phyloP scores from a whole-genome alignment of 2,888 invertebrate genomes.

The Epiperipatus broadwayi region DNA sequence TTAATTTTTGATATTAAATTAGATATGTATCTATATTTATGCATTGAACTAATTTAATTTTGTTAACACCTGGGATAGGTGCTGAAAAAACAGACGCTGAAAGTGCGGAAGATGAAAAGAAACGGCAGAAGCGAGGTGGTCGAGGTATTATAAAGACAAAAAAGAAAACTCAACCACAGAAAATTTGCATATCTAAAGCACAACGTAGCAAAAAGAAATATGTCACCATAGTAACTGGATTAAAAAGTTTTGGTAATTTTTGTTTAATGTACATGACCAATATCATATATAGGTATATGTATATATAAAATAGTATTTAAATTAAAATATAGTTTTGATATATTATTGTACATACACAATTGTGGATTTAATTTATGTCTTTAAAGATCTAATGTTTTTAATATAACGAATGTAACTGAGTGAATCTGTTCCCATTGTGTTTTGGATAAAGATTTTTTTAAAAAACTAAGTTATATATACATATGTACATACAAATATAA shows the following conservation, averaged over 20 bases:
- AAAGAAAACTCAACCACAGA: slow-evolving; percentile 60
- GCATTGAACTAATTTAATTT: no score
- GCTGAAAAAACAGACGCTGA: slow-evolving; percentile 43
- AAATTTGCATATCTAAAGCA: slow-evolving; percentile 63
- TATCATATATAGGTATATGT: background rate
- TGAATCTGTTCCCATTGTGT: no score
- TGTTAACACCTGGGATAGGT: no score
- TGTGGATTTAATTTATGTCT: no score
- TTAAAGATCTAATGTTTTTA: no score
- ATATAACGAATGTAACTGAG: no score
- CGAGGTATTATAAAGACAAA: slow-evolving; percentile 87
- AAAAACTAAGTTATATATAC: no score
- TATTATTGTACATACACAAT: no score
- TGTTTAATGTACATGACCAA: slow-evolving; percentile 18
- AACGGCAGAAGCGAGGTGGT: slow-evolving; percentile 86
- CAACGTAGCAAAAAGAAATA: slow-evolving; percentile 97
- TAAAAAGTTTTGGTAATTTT: slow-evolving; percentile 67
- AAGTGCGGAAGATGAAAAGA: slow-evolving; percentile 85
- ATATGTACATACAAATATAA: no score
- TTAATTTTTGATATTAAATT: no score
- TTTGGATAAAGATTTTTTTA: no score
- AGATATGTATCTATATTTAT: no score
- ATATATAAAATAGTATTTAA: background rate
- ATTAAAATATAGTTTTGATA: slow-evolving; percentile 1
- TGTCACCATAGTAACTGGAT: slow-evolving; percentile 86